Conservation (phyloP, 2,888 invertebrate species). For the Hoplodrina blanda region DNA sequence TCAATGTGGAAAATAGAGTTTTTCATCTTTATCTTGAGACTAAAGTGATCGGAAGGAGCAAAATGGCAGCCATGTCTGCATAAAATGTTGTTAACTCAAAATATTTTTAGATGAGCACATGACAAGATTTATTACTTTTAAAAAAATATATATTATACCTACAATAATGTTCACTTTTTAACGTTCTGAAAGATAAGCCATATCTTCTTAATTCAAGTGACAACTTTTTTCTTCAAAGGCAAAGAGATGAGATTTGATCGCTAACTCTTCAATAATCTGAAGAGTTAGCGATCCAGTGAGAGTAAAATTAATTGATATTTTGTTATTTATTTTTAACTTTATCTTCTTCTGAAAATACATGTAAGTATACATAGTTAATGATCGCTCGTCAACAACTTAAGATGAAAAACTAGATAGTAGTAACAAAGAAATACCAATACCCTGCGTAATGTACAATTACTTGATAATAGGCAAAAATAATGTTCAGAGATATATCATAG, state of each 20-base stretch:
- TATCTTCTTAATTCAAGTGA: constrained; percentile 23
- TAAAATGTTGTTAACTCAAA: constrained; percentile 2
- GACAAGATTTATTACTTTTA: background rate
- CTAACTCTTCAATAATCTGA: constrained; percentile 46
- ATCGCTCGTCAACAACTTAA: background rate
- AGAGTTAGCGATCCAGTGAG: constrained; percentile 37
- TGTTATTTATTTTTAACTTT: constrained; percentile 12
- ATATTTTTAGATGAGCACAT: constrained; percentile 9
- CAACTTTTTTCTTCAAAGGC: constrained; percentile 30
- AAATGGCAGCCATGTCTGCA: constrained; percentile 42
- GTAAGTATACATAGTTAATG: background rate
- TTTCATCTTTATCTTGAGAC: background rate
- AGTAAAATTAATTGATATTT: constrained; percentile 28
- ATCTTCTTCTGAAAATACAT: background rate
- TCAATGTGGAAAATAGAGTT: background rate
- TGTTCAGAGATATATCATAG: constrained; percentile 8
- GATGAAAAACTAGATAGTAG: background rate
- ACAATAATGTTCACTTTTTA: background rate
- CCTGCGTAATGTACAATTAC: constrained; percentile 22
- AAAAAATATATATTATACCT: constrained; percentile 21
- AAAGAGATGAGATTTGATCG: constrained; percentile 46
- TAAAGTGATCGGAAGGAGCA: background rate
- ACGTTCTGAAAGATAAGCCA: constrained; percentile 17
- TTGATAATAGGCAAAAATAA: constrained; percentile 17
- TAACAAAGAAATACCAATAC: constrained; percentile 12